phyloP scores from a whole-genome alignment of 2,797 vertebrate genomes.

The Chelidonichthys spinosus region DNA sequence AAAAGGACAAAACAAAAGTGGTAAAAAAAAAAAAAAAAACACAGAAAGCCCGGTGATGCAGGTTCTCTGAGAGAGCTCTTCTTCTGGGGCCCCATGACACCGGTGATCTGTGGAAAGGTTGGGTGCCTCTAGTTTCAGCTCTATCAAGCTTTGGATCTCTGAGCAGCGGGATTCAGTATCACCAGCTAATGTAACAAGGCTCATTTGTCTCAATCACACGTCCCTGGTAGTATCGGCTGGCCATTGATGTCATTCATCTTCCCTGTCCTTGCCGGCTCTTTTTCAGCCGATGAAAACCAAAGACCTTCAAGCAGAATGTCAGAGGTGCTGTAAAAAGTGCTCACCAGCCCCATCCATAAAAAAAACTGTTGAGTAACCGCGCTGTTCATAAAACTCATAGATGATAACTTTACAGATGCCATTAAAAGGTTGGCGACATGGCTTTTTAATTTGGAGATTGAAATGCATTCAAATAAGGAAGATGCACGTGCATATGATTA shows the following conservation, averaged over 20 bases:
- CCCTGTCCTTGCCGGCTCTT: conserved; percentile 84
- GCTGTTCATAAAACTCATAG: conserved; percentile 6
- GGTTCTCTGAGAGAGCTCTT: conserved; percentile 54
- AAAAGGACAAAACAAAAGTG: conserved; percentile 40
- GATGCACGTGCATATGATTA: neutral
- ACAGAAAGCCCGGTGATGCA: conserved; percentile 34
- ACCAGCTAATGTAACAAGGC: conserved; percentile 85
- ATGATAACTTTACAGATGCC: conserved; percentile 34
- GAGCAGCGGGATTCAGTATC: conserved; percentile 83
- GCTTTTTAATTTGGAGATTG: conserved; percentile 30
- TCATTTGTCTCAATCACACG: conserved; percentile 87
- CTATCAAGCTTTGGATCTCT: conserved; percentile 85
- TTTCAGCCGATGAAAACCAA: conserved; percentile 76
- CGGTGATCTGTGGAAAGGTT: conserved; percentile 82
- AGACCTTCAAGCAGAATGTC: conserved; percentile 77
- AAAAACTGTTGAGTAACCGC: conserved; percentile 48
- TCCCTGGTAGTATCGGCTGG: conserved; percentile 83
- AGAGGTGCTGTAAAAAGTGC: conserved; percentile 52
- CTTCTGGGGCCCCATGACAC: conserved; percentile 74
- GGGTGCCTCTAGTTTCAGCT: conserved; percentile 85
- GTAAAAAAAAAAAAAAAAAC: conserved; percentile 32
- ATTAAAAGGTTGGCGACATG: conserved; percentile 21
- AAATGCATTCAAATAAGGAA: conserved; percentile 2
- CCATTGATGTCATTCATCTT: conserved; percentile 86
- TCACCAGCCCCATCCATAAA: conserved; percentile 61